Conservation (phyloP, 2,888 invertebrate genomes). For the Sipunculus nudus region DNA sequence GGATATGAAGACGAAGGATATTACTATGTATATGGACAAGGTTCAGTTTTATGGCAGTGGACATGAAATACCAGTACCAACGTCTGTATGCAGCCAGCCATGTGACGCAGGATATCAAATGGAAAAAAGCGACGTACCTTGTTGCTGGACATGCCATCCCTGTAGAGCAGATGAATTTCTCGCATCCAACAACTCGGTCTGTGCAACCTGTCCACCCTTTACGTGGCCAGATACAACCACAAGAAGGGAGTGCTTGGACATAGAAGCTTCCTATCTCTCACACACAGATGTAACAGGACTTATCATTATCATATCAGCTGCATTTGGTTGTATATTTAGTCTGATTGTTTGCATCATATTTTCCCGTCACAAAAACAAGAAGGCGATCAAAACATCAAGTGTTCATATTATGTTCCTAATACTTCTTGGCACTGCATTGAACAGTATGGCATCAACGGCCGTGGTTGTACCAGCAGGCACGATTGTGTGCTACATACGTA, state of each 20-base stretch:
- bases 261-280: constrained; percentile 10
- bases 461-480: too few species aligned
- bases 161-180: constrained; percentile 23
- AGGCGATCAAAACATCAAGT: too few species aligned
- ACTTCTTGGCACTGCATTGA: too few species aligned
- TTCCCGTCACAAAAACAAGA: too few species aligned
- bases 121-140: constrained; percentile 15
- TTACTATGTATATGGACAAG: too few species aligned
- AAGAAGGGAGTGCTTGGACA: constrained; percentile 9
- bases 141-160: constrained; percentile 28
- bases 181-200: constrained; percentile 6
- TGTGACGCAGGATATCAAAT: constrained; percentile 17
- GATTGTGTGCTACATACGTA: too few species aligned
- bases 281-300: constrained; percentile 14
- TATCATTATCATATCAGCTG: too few species aligned
- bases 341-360: too few species aligned
- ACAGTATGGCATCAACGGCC: too few species aligned
- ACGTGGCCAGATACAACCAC: constrained; percentile 25
- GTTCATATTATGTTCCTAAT: too few species aligned
- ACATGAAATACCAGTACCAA: background rate
- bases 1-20: too few species aligned
- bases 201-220: constrained; percentile 17
- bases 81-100: constrained; percentile 21
- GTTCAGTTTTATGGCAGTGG: background rate
- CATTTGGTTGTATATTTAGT: too few species aligned